These are phyloP conservation scores for Hypena proboscidalis DNA, from an alignment of 2,888 invertebrate species.

Conservation along the genomic window DNA sequence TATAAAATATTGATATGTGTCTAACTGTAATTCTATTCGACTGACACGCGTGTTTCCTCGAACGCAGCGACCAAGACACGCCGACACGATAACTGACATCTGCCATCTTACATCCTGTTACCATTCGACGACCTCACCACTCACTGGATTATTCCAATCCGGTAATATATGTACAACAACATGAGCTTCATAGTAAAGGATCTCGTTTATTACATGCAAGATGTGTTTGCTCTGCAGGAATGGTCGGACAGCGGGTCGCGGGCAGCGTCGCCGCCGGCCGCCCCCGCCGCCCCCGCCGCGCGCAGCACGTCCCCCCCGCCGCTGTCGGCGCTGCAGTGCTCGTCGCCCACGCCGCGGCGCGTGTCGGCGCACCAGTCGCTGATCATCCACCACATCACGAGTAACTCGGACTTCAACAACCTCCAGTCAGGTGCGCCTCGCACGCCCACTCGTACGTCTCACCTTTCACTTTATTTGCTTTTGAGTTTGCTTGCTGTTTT, in stretches of 20 bases:
- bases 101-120: neutral
- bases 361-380: constrained; percentile 80
- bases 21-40: no score
- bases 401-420: constrained; percentile 80
- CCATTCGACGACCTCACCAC: neutral
- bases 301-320: constrained; percentile 69
- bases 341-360: constrained; percentile 78
- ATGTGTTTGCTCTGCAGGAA: constrained; percentile 50
- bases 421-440: constrained; percentile 66
- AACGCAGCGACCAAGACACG: neutral
- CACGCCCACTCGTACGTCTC: constrained; percentile 4
- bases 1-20: no score
- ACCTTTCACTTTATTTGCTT: neutral
- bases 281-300: constrained; percentile 7
- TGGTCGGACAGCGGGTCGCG: constrained; percentile 61
- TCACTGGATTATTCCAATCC: neutral
- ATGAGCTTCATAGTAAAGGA: no score
- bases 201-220: no score
- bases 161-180: neutral
- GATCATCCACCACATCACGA: constrained; percentile 81
- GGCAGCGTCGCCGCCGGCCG: constrained; percentile 12
- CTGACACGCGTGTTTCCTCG: no score
- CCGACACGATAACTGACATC: neutral
- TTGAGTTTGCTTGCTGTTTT: neutral
- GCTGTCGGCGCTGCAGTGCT: constrained; percentile 80